Evolutionary conservation across 2,888 invertebrate species (phyloP).

Genomic region (Apomyelois bistriatella): DNA sequence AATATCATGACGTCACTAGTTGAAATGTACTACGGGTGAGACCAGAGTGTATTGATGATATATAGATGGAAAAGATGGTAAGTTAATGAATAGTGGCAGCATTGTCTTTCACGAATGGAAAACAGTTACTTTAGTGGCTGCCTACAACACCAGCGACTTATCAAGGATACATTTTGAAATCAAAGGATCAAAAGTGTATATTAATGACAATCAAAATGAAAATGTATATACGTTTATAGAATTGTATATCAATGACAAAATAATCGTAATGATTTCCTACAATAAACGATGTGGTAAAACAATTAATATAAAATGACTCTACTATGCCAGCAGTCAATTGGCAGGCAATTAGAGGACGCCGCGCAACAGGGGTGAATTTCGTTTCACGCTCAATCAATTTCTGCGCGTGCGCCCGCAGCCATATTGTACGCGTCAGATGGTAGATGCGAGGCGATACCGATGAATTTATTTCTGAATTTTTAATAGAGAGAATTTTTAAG

Average conservation of each 20-base stretch:
- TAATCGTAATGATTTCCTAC: slow-evolving; percentile 9
- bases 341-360: slow-evolving; percentile 62
- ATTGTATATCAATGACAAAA: slow-evolving; percentile 20
- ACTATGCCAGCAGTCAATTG: slow-evolving; percentile 59
- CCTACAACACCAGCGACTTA: too few relatives aligned
- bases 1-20: slow-evolving; percentile 21
- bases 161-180: too few relatives aligned
- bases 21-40: background rate
- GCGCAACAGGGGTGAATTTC: slow-evolving; percentile 72
- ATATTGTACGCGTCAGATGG: slow-evolving; percentile 79
- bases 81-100: too few relatives aligned
- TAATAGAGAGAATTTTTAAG: slow-evolving; percentile 26
- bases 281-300: slow-evolving; percentile 28
- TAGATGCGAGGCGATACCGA: slow-evolving; percentile 41
- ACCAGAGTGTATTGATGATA: too few relatives aligned
- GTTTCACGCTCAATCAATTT: slow-evolving; percentile 79
- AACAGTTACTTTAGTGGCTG: too few relatives aligned
- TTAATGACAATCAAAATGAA: too few relatives aligned
- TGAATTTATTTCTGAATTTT: slow-evolving; percentile 47
- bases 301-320: slow-evolving; percentile 45
- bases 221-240: background rate
- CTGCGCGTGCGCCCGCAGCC: slow-evolving; percentile 72
- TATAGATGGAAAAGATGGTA: too few relatives aligned
- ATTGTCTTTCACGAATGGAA: too few relatives aligned
- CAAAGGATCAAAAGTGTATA: too few relatives aligned